Evolutionary conservation across 1,140 invertebrate genomes (phyloP).

Genomic region (Philotrypesis tridentata): DNA sequence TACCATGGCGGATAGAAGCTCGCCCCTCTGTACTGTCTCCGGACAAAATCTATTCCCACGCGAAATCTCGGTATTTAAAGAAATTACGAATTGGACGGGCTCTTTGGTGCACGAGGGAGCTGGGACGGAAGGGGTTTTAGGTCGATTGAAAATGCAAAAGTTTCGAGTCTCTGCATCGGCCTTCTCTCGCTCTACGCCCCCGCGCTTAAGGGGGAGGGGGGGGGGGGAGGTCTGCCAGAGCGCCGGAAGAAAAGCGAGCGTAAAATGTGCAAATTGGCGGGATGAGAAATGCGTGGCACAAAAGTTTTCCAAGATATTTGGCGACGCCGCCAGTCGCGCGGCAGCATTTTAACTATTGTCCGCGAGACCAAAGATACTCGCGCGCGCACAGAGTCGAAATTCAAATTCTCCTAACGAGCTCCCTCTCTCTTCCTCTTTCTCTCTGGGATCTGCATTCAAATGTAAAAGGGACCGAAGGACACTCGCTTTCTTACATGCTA

Average conservation of each 20-base stretch:
- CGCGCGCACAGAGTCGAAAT: conserved; percentile 19
- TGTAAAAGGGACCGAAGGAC: conserved; percentile 4
- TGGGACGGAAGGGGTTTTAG: not conserved
- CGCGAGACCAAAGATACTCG: too few species aligned
- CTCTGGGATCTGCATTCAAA: conserved; percentile 36
- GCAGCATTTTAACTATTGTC: conserved; percentile 47
- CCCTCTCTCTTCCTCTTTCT: too few species aligned
- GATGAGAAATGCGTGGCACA: conserved; percentile 44
- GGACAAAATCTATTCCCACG: not conserved
- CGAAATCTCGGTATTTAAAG: conserved; percentile 37
- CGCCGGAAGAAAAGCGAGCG: conserved; percentile 12
- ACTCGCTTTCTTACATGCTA: not conserved
- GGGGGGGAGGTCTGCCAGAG: too few species aligned
- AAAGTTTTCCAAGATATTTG: conserved; percentile 46
- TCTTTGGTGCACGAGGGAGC: not conserved
- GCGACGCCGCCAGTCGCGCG: not conserved
- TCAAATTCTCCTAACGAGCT: conserved; percentile 44
- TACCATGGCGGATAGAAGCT: too few species aligned
- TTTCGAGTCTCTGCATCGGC: conserved; percentile 7
- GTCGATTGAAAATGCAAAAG: conserved; percentile 42
- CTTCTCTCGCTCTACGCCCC: not conserved
- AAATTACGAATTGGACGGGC: conserved; percentile 15
- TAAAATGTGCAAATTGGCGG: conserved; percentile 47
- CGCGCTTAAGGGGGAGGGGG: not conserved
- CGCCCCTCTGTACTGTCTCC: not conserved